phyloP scores from a whole-genome alignment of 2,113 vertebrate species.

The Campylomormyrus tamandua region DNA sequence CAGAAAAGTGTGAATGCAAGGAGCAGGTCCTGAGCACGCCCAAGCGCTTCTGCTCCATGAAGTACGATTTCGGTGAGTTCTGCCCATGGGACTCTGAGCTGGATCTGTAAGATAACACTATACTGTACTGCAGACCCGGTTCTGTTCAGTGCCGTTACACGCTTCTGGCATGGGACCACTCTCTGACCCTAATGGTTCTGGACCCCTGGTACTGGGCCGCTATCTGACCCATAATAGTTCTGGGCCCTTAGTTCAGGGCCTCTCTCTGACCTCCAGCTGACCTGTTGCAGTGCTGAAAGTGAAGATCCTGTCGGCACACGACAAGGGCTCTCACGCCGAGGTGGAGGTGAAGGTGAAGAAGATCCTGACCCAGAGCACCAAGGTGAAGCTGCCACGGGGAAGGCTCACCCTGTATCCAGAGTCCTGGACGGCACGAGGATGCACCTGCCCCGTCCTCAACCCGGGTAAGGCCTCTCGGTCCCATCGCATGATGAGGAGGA shows the following conservation, averaged over 20 bases:
- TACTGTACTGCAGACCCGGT: neutral
- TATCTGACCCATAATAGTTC: neutral
- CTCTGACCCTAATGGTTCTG: neutral
- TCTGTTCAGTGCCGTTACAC: neutral
- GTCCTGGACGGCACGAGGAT: conserved; percentile 92
- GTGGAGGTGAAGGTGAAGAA: conserved; percentile 94
- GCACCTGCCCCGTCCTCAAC: conserved; percentile 93
- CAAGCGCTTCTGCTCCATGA: conserved; percentile 88
- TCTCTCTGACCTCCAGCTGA: neutral
- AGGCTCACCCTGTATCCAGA: conserved; percentile 83
- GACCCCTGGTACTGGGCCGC: neutral
- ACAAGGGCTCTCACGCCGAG: conserved; percentile 93
- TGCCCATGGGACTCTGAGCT: neutral
- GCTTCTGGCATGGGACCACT: neutral
- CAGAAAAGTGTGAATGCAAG: conserved; percentile 97
- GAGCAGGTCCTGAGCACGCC: conserved; percentile 80
- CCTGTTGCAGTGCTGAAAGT: conserved; percentile 77
- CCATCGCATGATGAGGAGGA: neutral
- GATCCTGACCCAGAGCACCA: conserved; percentile 78
- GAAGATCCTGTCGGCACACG: conserved; percentile 89
- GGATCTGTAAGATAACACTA: neutral
- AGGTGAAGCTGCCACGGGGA: conserved; percentile 76
- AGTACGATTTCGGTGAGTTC: conserved; percentile 86
- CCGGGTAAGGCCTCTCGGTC: conserved; percentile 65
- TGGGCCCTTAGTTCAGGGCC: neutral